Evolutionary conservation across 2,113 vertebrate species (phyloP), one percentile per base, ranked within the genome.

Genomic region (Spea multiplicata): DNA sequence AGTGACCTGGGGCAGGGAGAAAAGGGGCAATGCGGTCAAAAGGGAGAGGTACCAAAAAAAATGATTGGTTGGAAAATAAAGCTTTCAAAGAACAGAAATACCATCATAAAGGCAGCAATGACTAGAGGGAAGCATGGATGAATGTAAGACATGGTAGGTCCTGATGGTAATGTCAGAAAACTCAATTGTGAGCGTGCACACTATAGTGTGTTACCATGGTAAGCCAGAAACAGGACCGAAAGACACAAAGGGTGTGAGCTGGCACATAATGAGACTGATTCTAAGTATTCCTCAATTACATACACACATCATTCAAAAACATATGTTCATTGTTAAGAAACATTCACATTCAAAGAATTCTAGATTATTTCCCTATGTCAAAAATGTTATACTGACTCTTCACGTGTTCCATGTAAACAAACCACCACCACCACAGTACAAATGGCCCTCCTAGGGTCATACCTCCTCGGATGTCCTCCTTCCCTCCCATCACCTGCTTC

Each of bases 401-500:
- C 6, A 59, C 10, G 10, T 5, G 3, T 13, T 59, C 55, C 10
- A 9, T 59, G 50, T 6, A 59, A 9, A 59, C 55, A 30, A 30
- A 30, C 30, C 30, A 59, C 55, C 14, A 13, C 55, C 10, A 8
- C 10, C 55, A 59, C 4, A 59, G 6, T 59, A 9, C 55, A 59
- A 9, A 59, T 13, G 14, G 12, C 55, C 55, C 14, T 59, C 9
- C 4, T 59, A 62, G 12, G 0, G 75, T 81, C 84, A 86, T 89
- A 91, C 88, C 95, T 95, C 94, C 95, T 1, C 91, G 91, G 88
- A 92, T 93, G 45, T 95, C 94, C 76, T 95, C 94, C 88, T 92
- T 96, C 85, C 87, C 84, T 66, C 94, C 94, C 93, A 95, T 94
- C 88, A 95, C 95, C 89, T 96, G 95, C 87, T 95, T 97, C 92